These are phyloP conservation scores for Opisthograptis luteolata DNA, from an alignment of 2,888 invertebrate genomes.

Conservation along the genomic window DNA sequence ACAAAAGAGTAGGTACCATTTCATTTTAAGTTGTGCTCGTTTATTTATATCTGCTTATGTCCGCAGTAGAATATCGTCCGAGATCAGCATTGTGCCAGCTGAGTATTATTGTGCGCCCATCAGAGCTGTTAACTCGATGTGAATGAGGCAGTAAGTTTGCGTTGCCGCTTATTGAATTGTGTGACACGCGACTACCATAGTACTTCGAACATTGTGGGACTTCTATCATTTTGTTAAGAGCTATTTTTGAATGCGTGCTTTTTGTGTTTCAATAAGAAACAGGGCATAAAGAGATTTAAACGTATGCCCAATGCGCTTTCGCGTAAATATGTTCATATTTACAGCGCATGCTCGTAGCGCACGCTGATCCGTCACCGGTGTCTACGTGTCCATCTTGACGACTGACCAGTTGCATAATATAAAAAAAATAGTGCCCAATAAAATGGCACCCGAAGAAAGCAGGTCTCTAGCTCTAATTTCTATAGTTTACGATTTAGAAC, in stretches of 20 bases:
- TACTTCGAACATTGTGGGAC: constrained; percentile 1
- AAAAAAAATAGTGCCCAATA: too few species aligned
- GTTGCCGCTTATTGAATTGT: constrained; percentile 61
- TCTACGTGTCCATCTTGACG: too few species aligned
- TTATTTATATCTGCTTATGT: constrained; percentile 30
- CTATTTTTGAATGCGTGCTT: background rate
- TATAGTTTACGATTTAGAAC: too few species aligned
- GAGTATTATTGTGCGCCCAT: constrained; percentile 45
- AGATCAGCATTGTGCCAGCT: constrained; percentile 42
- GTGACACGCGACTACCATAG: constrained; percentile 51
- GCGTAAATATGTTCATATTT: too few species aligned
- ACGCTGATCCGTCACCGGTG: too few species aligned
- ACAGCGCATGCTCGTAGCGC: too few species aligned
- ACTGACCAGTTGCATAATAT: too few species aligned
- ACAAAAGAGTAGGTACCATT: constrained; percentile 20
- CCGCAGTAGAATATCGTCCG: constrained; percentile 30
- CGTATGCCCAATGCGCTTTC: too few species aligned
- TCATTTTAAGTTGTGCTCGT: constrained; percentile 16
- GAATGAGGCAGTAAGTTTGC: constrained; percentile 53
- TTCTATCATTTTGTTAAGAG: background rate
- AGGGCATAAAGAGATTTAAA: too few species aligned
- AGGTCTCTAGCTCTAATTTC: too few species aligned
- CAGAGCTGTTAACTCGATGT: constrained; percentile 51
- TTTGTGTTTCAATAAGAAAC: too few species aligned
- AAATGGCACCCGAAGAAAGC: too few species aligned